Percentiles rank a stretch among this genome's conserved stretches.
Evolutionary conservation across 2,113 vertebrate genomes (phyloP).

Genomic region (Rhynchopsitta pachyrhyncha): DNA sequence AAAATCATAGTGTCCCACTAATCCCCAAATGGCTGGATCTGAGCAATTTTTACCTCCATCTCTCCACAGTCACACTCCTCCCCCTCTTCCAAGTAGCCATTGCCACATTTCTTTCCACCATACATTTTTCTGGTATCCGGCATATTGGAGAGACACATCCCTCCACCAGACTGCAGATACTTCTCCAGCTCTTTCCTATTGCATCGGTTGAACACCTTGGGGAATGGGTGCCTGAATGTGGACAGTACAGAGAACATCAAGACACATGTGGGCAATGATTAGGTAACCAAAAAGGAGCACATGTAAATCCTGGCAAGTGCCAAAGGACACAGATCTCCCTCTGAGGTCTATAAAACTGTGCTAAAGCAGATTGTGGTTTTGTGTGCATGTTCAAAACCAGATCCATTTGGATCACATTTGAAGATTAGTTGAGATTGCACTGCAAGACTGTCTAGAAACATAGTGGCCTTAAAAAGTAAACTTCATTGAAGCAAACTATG

Average conservation of each 20-base stretch:
- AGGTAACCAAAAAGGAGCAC: not conserved
- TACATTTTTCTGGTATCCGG: slow-evolving; percentile 89
- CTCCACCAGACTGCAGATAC: slow-evolving; percentile 91
- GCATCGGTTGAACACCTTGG: slow-evolving; percentile 90
- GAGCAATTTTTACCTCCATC: slow-evolving; percentile 79
- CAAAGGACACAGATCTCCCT: not conserved
- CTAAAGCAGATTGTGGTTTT: not conserved
- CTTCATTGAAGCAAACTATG: not conserved
- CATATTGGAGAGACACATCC: slow-evolving; percentile 95
- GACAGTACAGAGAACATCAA: not conserved
- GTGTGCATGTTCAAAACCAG: not conserved
- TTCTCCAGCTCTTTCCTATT: slow-evolving; percentile 87
- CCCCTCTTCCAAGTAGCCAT: slow-evolving; percentile 95
- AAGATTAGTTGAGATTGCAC: not conserved
- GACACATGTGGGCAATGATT: not conserved
- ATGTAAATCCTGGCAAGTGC: not conserved
- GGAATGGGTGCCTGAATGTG: slow-evolving; percentile 86
- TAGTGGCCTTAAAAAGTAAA: not conserved
- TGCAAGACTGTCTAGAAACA: not conserved
- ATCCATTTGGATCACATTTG: not conserved
- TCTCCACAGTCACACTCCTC: slow-evolving; percentile 98
- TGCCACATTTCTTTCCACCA: slow-evolving; percentile 91
- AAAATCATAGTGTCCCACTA: not conserved
- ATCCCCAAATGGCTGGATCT: not conserved
- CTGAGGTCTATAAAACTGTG: not conserved